phyloP scores from a whole-genome alignment of 2,113 vertebrate species.

The Larimichthys polyactis region DNA sequence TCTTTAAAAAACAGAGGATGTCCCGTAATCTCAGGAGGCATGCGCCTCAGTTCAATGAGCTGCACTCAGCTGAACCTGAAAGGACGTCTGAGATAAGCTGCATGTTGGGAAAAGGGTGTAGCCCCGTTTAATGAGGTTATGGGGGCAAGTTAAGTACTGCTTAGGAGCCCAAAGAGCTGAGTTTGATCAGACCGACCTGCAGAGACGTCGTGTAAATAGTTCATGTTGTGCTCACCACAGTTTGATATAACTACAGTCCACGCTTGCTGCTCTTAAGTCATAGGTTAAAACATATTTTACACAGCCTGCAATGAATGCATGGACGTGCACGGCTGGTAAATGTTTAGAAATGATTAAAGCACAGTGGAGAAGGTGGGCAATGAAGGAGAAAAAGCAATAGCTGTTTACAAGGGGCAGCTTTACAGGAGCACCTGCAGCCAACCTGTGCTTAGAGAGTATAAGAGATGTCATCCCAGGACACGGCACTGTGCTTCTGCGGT shows the following conservation, averaged over 20 bases:
- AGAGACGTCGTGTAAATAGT: slow-evolving; percentile 32
- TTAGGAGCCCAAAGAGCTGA: slow-evolving; percentile 24
- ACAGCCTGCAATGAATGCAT: slow-evolving; percentile 1
- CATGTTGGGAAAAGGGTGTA: slow-evolving; percentile 44
- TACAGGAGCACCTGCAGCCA: slow-evolving; percentile 45
- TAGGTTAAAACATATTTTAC: slow-evolving; percentile 1
- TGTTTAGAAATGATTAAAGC: slow-evolving; percentile 23
- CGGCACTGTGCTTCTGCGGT: slow-evolving; percentile 13
- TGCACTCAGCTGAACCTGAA: slow-evolving; percentile 41
- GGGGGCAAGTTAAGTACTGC: slow-evolving; percentile 36
- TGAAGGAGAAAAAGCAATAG: background rate
- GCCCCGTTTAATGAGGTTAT: slow-evolving; percentile 54
- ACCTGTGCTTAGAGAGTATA: slow-evolving; percentile 41
- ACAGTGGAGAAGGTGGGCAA: background rate
- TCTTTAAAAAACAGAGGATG: background rate
- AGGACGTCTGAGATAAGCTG: slow-evolving; percentile 57
- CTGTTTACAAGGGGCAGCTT: slow-evolving; percentile 34
- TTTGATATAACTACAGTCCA: background rate
- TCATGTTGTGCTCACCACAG: background rate
- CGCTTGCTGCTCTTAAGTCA: slow-evolving; percentile 15
- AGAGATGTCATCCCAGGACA: slow-evolving; percentile 27
- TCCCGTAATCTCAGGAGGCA: slow-evolving; percentile 25
- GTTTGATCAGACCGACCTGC: slow-evolving; percentile 28
- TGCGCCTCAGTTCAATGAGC: slow-evolving; percentile 13
- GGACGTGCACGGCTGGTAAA: slow-evolving; percentile 2